These are phyloP conservation scores for Chrysolina oricalcia DNA, from an alignment of 2,888 invertebrate species.

Conservation along the genomic window DNA sequence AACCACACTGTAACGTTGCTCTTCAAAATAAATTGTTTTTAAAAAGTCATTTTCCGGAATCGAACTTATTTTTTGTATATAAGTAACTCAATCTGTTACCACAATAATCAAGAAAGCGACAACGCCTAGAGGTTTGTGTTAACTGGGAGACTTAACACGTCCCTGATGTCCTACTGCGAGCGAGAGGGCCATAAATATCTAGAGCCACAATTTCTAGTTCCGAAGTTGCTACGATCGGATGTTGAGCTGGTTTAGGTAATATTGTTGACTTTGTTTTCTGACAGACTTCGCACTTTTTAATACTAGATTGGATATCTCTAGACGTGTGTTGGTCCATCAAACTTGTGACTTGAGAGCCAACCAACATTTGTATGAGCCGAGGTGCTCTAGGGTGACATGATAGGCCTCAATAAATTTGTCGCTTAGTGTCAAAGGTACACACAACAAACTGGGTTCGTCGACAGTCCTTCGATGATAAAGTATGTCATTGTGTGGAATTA, in stretches of 20 bases:
- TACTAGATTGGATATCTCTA: neutral
- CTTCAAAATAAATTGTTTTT: too few relatives aligned
- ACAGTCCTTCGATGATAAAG: slow-evolving; percentile 13
- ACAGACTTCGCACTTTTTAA: slow-evolving; percentile 10
- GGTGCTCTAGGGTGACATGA: slow-evolving; percentile 29
- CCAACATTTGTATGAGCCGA: slow-evolving; percentile 31
- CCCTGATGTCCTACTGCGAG: slow-evolving; percentile 6
- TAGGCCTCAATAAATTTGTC: slow-evolving; percentile 26
- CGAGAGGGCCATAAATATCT: neutral
- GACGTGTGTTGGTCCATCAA: slow-evolving; percentile 26
- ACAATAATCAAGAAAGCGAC: too few relatives aligned
- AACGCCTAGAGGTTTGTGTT: too few relatives aligned
- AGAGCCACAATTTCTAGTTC: neutral
- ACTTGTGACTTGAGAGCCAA: slow-evolving; percentile 23
- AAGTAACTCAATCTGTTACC: too few relatives aligned
- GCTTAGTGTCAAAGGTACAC: slow-evolving; percentile 15
- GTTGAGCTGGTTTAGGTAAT: neutral
- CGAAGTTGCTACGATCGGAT: slow-evolving; percentile 14
- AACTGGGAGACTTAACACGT: too few relatives aligned
- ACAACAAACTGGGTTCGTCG: slow-evolving; percentile 19
- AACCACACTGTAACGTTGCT: too few relatives aligned
- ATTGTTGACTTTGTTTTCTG: slow-evolving; percentile 3
- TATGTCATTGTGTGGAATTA: slow-evolving; percentile 25
- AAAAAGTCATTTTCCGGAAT: too few relatives aligned
- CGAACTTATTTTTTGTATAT: too few relatives aligned